These are phyloP conservation scores for Athripsodes cinereus DNA, from an alignment of 2,888 invertebrate species.

Conservation along the genomic window DNA sequence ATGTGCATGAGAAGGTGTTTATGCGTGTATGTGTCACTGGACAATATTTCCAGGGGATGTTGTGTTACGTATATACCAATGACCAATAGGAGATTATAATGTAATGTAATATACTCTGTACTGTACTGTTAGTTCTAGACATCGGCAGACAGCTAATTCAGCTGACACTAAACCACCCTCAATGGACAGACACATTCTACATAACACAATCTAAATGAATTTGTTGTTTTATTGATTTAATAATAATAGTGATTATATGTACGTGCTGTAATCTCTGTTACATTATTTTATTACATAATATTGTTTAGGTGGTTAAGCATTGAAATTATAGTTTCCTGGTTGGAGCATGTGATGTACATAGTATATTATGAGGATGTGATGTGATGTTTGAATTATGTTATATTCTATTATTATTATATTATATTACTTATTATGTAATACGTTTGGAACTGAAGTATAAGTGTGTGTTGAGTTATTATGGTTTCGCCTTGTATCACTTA, in stretches of 20 bases:
- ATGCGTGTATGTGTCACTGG: no score
- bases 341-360: constrained; percentile 23
- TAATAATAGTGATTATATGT: background rate
- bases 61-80: no score
- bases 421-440: constrained; percentile 4
- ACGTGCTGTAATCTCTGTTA: background rate
- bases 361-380: constrained; percentile 12
- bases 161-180: no score
- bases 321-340: background rate
- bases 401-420: constrained; percentile 7
- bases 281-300: no score
- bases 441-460: constrained; percentile 11
- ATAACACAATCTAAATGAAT: no score
- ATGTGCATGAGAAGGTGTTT: no score
- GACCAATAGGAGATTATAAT: no score
- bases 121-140: no score
- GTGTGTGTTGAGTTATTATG: constrained; percentile 11
- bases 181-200: no score
- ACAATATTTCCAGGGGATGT: no score
- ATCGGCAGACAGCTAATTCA: no score
- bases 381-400: constrained; percentile 23
- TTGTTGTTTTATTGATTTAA: background rate
- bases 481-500: constrained; percentile 27
- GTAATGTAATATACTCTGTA: background rate
- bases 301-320: background rate